Conservation (phyloP, 2,797 vertebrate genomes). For the Crocodylus rhombifer region DNA sequence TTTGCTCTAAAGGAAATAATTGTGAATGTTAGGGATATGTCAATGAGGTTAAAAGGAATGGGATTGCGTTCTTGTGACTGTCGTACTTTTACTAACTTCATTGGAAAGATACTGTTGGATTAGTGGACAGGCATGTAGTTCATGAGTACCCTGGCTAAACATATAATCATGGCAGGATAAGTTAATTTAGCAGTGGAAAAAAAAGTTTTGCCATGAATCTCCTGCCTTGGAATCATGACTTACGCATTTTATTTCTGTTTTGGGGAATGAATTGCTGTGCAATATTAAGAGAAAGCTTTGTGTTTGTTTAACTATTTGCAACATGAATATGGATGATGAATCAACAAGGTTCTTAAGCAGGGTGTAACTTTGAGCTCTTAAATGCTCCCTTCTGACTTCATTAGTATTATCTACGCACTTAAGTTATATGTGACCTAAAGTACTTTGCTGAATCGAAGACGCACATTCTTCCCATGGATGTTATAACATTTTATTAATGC, state of each 20-base stretch:
- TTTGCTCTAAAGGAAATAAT: background rate
- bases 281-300: accelerated
- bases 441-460: background rate
- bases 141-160: background rate
- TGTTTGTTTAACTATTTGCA: background rate
- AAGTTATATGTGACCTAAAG: background rate
- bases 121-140: background rate
- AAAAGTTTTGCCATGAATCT: background rate
- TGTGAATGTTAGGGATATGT: background rate
- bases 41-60: background rate
- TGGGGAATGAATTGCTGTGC: background rate
- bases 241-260: background rate
- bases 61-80: accelerated
- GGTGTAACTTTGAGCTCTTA: background rate
- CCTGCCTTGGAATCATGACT: background rate
- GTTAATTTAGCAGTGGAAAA: background rate
- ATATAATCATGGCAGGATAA: background rate
- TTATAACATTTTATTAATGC: background rate
- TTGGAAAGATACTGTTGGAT: background rate
- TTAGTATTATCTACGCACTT: background rate
- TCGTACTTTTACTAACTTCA: background rate
- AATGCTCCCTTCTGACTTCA: background rate
- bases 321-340: background rate
- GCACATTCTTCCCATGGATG: accelerated
- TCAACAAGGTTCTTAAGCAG: background rate